Conservation (phyloP, 2,888 invertebrate species). For the Bhutanitis thaidina region DNA sequence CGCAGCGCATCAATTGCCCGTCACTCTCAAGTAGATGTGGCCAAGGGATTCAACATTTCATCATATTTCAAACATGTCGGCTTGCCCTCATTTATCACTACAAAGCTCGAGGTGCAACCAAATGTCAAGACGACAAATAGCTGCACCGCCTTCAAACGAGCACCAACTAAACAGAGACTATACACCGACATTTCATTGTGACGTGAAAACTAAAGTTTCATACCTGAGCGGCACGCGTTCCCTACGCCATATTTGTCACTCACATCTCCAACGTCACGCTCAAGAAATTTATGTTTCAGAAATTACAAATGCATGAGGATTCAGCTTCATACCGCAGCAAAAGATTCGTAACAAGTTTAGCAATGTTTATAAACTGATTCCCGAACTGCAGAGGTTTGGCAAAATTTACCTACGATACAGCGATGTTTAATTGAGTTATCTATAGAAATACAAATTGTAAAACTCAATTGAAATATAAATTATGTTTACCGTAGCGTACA, state of each 20-base stretch:
- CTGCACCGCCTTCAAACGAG: not conserved
- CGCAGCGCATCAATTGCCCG: not conserved
- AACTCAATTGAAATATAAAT: not conserved
- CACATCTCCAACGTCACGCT: conserved; percentile 29
- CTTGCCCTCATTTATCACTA: conserved; percentile 12
- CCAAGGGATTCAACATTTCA: not conserved
- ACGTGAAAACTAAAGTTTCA: conserved; percentile 22
- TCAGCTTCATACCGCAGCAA: conserved; percentile 14
- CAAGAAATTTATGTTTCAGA: conserved; percentile 29
- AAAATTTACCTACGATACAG: not conserved
- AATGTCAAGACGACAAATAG: conserved; percentile 17
- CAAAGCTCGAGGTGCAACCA: conserved; percentile 9
- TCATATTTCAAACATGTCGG: conserved; percentile 16
- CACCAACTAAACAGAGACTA: not conserved
- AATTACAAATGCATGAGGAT: conserved; percentile 29
- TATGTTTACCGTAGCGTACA: not conserved
- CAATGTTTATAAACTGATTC: conserved; percentile 16
- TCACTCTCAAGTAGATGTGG: not conserved
- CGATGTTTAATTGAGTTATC: not conserved
- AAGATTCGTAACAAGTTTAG: conserved; percentile 19
- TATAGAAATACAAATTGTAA: not conserved
- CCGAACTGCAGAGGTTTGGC: not conserved
- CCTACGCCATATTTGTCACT: conserved; percentile 30
- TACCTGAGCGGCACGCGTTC: conserved; percentile 15
- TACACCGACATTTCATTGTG: conserved; percentile 13